Percentiles rank a stretch among this genome's conserved stretches.
Evolutionary conservation across 1,140 invertebrate species (phyloP).

Genomic region (Trinorchestia longiramus): DNA sequence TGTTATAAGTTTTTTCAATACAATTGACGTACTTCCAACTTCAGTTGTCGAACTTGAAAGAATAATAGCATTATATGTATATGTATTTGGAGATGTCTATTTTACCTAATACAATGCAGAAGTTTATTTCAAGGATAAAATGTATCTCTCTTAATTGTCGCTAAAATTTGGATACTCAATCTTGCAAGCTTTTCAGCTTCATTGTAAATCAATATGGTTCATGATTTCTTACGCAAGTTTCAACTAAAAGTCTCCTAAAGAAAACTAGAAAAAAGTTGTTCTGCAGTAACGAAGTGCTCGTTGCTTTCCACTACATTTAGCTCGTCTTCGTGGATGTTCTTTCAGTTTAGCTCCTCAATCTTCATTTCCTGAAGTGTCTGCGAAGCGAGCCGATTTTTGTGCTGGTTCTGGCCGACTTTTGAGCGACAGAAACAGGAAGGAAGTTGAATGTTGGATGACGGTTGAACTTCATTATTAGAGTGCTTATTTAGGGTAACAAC

Average conservation of each 20-base stretch:
- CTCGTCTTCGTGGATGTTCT: constrained; percentile 32
- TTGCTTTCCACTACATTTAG: constrained; percentile 34
- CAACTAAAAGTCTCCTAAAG: neutral
- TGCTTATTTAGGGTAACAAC: neutral
- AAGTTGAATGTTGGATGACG: neutral
- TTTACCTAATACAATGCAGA: neutral
- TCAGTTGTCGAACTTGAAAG: too few species aligned
- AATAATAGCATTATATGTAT: too few species aligned
- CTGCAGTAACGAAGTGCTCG: neutral
- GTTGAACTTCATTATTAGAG: neutral
- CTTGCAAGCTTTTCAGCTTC: neutral
- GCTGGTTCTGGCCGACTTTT: neutral
- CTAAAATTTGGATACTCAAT: neutral
- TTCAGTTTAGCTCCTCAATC: constrained; percentile 31
- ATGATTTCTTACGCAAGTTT: neutral
- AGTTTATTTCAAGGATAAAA: neutral
- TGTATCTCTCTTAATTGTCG: neutral
- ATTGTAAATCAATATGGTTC: neutral
- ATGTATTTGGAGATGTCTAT: neutral
- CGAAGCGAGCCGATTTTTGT: neutral
- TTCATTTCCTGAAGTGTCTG: constrained; percentile 39
- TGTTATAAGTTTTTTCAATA: too few species aligned
- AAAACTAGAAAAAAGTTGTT: neutral
- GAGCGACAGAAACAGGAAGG: neutral
- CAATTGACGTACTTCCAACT: too few species aligned